Evolutionary conservation across 2,888 invertebrate species (phyloP).

Genomic region (Buathra laborator): DNA sequence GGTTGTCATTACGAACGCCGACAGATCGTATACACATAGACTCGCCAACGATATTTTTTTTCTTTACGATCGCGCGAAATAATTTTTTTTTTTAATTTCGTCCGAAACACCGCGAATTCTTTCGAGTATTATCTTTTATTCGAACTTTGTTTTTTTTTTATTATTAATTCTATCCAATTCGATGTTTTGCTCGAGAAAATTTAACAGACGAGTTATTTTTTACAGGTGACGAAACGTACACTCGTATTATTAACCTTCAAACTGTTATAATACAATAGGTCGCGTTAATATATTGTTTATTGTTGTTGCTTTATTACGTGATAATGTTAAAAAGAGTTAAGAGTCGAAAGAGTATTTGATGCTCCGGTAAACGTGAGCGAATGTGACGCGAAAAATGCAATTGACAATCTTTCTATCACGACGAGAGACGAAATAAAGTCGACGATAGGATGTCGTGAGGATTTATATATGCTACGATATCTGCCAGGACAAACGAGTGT

Average conservation of each 20-base stretch:
- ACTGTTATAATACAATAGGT: neutral
- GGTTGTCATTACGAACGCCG: neutral
- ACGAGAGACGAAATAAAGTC: slow-evolving; percentile 9
- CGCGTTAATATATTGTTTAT: no score
- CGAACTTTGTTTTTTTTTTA: neutral
- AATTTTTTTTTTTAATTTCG: neutral
- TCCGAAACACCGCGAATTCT: neutral
- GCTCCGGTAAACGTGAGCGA: neutral
- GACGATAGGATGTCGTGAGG: neutral
- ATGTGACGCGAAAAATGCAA: neutral
- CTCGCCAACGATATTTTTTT: slow-evolving; percentile 3
- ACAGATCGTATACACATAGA: neutral
- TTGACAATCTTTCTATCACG: slow-evolving; percentile 11
- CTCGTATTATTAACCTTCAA: neutral
- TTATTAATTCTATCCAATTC: neutral
- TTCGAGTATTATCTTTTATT: neutral
- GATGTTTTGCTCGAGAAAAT: neutral
- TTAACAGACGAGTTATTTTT: no score
- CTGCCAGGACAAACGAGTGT: neutral
- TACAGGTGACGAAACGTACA: neutral
- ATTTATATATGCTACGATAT: neutral
- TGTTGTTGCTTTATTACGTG: no score
- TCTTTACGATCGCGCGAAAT: neutral
- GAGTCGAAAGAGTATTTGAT: neutral
- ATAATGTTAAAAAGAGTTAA: no score